Percentiles rank a stretch among this genome's conserved stretches.
Conservation (phyloP, 2,888 invertebrate species). For the Polydrusus cervinus region DNA sequence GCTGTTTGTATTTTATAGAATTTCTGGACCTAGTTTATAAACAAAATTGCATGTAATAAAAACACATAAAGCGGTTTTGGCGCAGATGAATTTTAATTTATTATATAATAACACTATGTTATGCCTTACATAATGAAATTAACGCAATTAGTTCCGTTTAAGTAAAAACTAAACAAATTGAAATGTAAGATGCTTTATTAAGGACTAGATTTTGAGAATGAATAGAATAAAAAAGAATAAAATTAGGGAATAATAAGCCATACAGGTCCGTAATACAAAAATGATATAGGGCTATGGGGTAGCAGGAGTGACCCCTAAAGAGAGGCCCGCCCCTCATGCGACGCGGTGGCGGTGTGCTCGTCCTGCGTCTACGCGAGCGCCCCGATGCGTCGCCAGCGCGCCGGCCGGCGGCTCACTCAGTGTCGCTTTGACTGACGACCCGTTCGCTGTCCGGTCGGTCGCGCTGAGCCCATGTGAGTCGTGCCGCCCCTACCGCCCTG, state of each 20-base stretch:
- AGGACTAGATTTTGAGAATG: too few relatives aligned
- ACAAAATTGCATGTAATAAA: too few relatives aligned
- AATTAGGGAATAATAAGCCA: neutral
- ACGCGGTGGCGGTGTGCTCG: conserved; percentile 28
- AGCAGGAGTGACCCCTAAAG: conserved; percentile 4
- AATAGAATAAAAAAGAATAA: neutral
- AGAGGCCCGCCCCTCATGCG: conserved; percentile 36
- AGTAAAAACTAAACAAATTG: too few relatives aligned
- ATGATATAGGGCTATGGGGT: neutral
- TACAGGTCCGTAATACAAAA: conserved; percentile 41
- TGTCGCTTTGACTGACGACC: conserved; percentile 50
- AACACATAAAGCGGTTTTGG: too few relatives aligned
- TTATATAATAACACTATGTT: too few relatives aligned
- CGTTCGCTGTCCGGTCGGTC: conserved; percentile 20
- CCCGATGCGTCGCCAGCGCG: conserved; percentile 52
- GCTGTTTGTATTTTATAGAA: too few relatives aligned
- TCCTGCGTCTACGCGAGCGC: conserved; percentile 49
- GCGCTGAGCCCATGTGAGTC: conserved; percentile 42
- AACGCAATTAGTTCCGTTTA: too few relatives aligned
- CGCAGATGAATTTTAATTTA: too few relatives aligned
- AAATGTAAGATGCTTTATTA: too few relatives aligned
- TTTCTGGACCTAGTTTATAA: too few relatives aligned
- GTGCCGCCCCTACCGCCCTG: conserved; percentile 46
- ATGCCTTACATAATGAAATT: too few relatives aligned
- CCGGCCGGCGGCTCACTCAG: conserved; percentile 50